These are phyloP conservation scores for Falco rusticolus DNA, from an alignment of 2,797 vertebrate genomes.

Conservation along the genomic window DNA sequence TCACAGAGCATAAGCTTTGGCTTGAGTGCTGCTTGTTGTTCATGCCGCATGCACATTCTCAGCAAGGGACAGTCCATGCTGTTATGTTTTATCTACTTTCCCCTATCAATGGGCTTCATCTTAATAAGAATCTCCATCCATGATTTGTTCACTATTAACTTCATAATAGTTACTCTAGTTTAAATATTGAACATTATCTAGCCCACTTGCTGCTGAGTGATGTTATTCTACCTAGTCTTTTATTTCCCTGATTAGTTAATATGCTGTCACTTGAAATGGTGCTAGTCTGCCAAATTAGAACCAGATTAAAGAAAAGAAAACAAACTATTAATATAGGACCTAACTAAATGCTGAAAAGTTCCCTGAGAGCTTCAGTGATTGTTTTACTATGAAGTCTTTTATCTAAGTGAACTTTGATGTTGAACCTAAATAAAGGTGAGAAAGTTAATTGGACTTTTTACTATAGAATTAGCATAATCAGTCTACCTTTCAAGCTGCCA, in stretches of 20 bases:
- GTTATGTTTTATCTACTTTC: background rate
- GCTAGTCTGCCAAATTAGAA: background rate
- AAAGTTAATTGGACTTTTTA: background rate
- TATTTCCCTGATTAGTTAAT: background rate
- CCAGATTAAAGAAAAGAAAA: background rate
- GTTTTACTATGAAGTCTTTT: background rate
- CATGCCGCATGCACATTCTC: rapidly evolving
- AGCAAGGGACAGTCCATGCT: background rate
- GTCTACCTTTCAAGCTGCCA: background rate
- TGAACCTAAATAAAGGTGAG: background rate
- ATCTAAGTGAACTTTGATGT: background rate
- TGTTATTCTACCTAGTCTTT: background rate
- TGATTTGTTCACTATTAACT: background rate
- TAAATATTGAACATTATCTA: background rate
- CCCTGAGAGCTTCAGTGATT: background rate
- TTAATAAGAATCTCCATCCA: background rate
- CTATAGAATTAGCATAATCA: background rate
- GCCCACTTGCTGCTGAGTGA: background rate
- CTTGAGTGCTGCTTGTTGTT: background rate
- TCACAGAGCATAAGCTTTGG: background rate
- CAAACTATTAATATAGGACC: background rate
- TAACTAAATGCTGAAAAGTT: background rate
- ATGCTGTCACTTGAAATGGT: background rate
- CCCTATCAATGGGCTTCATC: background rate
- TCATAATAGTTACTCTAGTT: background rate